phyloP scores from a whole-genome alignment of 2,797 vertebrate species.

The Gallinago solitaria region DNA sequence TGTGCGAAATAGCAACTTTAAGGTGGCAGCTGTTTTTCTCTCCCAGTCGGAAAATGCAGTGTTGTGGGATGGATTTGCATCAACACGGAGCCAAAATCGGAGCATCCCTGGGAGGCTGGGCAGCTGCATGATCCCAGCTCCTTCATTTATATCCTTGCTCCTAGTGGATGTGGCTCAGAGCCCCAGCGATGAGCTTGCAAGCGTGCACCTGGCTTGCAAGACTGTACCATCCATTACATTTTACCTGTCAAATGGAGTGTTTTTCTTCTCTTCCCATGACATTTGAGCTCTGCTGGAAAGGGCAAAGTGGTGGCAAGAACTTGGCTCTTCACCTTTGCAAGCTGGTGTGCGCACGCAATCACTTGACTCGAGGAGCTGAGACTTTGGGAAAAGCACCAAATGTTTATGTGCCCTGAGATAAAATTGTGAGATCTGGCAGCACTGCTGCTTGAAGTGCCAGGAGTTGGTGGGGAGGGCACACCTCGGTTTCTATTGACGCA shows the following conservation, averaged over 20 bases:
- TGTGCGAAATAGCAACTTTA: neutral
- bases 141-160: neutral
- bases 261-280: neutral
- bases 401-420: slow-evolving; percentile 3
- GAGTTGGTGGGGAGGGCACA: neutral
- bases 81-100: neutral
- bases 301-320: slow-evolving; percentile 1
- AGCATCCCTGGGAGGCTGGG: neutral
- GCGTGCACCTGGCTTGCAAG: neutral
- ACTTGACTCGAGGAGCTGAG: slow-evolving; percentile 14
- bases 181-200: neutral
- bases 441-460: neutral
- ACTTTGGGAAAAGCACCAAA: slow-evolving; percentile 30
- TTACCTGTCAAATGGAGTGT: neutral
- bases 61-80: neutral
- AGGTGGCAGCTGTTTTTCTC: slow-evolving; percentile 18
- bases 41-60: neutral
- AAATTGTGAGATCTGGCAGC: slow-evolving; percentile 23
- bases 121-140: neutral
- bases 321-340: slow-evolving; percentile 21
- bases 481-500: neutral
- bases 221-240: neutral
- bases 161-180: neutral
- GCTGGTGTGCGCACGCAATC: neutral
- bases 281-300: slow-evolving; percentile 34